Evolutionary conservation across 2,113 vertebrate species (phyloP).

Genomic region (Tenebrosternarchus preto): DNA sequence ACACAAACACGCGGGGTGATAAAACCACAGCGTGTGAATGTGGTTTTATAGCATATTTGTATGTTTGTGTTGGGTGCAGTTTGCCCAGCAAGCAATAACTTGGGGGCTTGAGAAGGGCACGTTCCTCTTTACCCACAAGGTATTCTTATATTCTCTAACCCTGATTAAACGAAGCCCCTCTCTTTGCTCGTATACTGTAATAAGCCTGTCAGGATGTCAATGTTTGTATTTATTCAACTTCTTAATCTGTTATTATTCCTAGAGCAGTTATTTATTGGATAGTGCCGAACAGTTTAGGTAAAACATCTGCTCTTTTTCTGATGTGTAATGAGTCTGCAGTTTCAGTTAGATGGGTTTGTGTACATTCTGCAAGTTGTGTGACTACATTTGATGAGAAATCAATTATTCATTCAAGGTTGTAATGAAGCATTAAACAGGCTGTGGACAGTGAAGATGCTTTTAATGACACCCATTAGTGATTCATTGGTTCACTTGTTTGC

Average conservation of each 20-base stretch:
- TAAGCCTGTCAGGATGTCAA: not conserved
- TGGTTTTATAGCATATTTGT: not conserved
- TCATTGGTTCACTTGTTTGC: too few species aligned
- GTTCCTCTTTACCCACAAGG: too few species aligned
- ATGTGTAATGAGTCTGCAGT: too few species aligned
- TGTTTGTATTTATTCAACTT: not conserved
- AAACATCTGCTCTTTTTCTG: not conserved
- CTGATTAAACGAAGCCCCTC: not conserved
- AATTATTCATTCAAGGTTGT: too few species aligned
- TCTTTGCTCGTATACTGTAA: not conserved
- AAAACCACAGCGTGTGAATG: not conserved
- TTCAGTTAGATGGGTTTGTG: too few species aligned
- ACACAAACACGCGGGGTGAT: too few species aligned
- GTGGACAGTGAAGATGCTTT: too few species aligned
- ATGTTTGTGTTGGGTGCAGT: not conserved
- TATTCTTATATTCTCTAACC: not conserved
- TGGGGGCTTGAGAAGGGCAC: too few species aligned
- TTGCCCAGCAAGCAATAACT: not conserved
- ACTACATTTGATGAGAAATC: too few species aligned
- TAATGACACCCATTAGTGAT: too few species aligned
- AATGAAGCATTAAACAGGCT: too few species aligned
- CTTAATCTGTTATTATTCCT: not conserved
- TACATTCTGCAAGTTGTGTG: too few species aligned
- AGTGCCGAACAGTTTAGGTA: not conserved
- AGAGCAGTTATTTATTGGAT: not conserved